Conservation (phyloP, 2,888 invertebrate species). For the Nipponacmea schrenckii region DNA sequence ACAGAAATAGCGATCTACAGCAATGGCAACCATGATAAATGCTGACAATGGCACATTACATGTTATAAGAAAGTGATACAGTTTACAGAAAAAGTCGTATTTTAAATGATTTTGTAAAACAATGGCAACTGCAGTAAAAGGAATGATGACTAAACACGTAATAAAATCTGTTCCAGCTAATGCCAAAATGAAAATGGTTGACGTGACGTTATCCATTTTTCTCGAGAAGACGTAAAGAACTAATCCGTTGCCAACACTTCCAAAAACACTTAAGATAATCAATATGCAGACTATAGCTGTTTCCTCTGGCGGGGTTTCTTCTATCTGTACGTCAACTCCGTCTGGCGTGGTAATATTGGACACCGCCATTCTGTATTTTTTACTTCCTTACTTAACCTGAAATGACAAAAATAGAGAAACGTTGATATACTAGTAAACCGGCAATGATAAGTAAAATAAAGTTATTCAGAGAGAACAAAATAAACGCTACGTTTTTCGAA, state of each 20-base stretch:
- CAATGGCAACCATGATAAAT: conserved; percentile 63
- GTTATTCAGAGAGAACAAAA: too few relatives aligned
- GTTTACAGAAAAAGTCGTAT: conserved; percentile 50
- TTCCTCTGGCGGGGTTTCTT: not conserved
- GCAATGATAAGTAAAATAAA: too few relatives aligned
- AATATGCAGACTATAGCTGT: conserved; percentile 35
- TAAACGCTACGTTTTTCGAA: too few relatives aligned
- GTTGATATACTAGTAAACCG: too few relatives aligned
- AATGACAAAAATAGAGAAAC: too few relatives aligned
- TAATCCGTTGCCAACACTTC: conserved; percentile 60
- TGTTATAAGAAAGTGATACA: conserved; percentile 58
- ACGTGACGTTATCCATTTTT: conserved; percentile 54
- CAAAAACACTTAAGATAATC: conserved; percentile 33
- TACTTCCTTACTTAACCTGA: too few relatives aligned
- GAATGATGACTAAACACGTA: conserved; percentile 37
- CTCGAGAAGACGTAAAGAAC: conserved; percentile 63
- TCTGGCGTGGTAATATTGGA: not conserved
- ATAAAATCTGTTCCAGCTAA: conserved; percentile 38
- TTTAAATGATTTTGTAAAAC: conserved; percentile 38
- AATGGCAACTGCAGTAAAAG: conserved; percentile 37
- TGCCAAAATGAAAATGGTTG: conserved; percentile 52
- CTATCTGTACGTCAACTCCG: not conserved
- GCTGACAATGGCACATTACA: conserved; percentile 60
- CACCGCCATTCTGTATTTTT: not conserved
- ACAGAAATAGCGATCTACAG: conserved; percentile 61